These are phyloP conservation scores for Hiodon alosoides DNA, from an alignment of 2,113 vertebrate species.

Conservation along the genomic window DNA sequence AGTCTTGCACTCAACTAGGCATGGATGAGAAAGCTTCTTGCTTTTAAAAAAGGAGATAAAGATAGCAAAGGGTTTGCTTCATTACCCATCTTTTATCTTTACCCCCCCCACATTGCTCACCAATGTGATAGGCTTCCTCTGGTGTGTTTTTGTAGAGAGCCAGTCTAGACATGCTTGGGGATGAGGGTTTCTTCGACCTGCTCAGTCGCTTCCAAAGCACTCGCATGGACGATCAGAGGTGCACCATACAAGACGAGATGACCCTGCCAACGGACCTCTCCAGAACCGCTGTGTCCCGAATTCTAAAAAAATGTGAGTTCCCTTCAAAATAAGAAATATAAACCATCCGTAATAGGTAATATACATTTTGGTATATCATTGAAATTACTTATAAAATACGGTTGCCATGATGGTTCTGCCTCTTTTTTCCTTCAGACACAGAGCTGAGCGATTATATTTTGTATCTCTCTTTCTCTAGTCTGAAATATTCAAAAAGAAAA, in stretches of 20 bases:
- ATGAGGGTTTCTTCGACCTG: conserved; percentile 91
- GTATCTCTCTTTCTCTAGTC: no score
- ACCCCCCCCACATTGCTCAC: neutral
- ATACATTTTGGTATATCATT: neutral
- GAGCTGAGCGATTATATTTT: no score
- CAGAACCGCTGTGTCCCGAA: conserved; percentile 58
- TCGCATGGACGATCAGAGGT: conserved; percentile 94
- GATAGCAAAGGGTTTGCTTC: no score
- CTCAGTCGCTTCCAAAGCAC: conserved; percentile 91
- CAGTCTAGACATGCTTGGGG: conserved; percentile 66
- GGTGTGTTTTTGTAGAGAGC: conserved; percentile 47
- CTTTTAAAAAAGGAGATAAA: no score
- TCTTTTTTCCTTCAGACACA: no score
- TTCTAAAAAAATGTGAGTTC: conserved; percentile 72
- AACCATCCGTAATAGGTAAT: neutral
- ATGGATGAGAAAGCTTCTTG: no score
- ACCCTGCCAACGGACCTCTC: conserved; percentile 48
- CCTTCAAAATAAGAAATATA: conserved; percentile 5
- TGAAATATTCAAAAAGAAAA: no score
- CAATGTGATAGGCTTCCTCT: neutral
- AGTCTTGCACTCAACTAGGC: no score
- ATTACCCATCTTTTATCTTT: no score
- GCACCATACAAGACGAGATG: conserved; percentile 67
- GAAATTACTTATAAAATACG: neutral
- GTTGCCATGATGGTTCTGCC: no score